Base-by-base conservation (phyloP, 2,888 invertebrate species). In the Poecilobothrus nobilitatus region DNA sequence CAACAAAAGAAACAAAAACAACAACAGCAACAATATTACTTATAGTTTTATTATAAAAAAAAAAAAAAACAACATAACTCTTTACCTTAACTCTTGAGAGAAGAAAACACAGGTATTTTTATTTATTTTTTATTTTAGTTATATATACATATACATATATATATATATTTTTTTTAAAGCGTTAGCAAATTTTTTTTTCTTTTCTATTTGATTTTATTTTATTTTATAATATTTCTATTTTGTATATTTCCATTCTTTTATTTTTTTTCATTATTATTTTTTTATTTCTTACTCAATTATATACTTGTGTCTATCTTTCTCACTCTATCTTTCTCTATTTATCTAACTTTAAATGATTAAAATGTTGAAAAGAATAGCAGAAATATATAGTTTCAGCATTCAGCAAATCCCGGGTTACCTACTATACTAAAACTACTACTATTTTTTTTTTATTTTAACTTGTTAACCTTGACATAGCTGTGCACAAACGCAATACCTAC, bases 271-370 rank as follows among this genome's bases (percentile, higher is more conserved):
- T 61, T 66, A 41, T 68, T 66, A 68, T 68, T 66, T 66, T n/a
- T 68, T n/a, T n/a, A n/a, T 41, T 41, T 41, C 41, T 15, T 12
- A 41, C 15, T 41, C 41, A 6, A n/a, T 66, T 68, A 63, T 63
- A 66, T 68, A 37, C 65, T 63, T 34, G 44, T 66, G 66, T 66
- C 68, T 68, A 66, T 62, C 66, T 68, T 63, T 66, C 44, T 68
- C 65, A 66, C 12, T 37, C 37, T 37, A 4, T 12, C 37, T 37
- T 8, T 37, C 8, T 10, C 12, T 37, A 4, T 37, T 10, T 10
- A 37, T 37, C 8, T 37, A 37, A 5, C 27, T 27, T 27, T 27
- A 27, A 27, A 27, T 27, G 27, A 27, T 27, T 27, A 27, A 27
- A 27, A 27, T 27, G 27, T 27, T 27, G 5, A 27, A 4, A 27